Evolutionary conservation across 1,140 invertebrate species (phyloP), one percentile per base, ranked within the genome.

Genomic region (Centruroides vittatus): DNA sequence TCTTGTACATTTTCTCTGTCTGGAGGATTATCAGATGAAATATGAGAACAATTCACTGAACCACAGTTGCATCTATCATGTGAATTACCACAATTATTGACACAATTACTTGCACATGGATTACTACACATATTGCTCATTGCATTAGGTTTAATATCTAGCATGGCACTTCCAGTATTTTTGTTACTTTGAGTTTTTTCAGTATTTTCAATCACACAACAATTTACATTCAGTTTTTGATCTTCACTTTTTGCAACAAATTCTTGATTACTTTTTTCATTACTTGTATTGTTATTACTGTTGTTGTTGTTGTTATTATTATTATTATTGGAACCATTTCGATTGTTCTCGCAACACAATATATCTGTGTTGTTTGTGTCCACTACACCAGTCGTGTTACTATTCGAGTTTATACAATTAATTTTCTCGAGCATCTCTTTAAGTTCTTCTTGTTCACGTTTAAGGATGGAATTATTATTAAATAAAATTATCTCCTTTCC

Each of bases 371-470:
- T 59, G 61, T 64, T 64, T 6, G 61, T 41, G 46, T 64, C 59
- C 12, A 36, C 11, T 11, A 49, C n/a, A 23, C 58, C 61, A 35
- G 35, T n/a, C 47, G 51, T 34, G 55, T 61, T 61, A 55, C 36
- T 58, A 48, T 41, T 41, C 3, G 59, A 61, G 35, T 60, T 58
- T 58, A 63, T 49, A 60, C 57, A 63, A 55, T 50, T 61, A 47
- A 58, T 64, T 58, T 64, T 64, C 55, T 64, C 62, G 46, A 70
- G 68, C 69, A 70, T 70, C 55, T 61, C 67, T 60, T 61, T 52
- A 36, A 68, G 49, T 52, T 65, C 65, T 63, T 66, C 55, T 13
- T 41, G 59, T 51, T 68, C 67, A 3, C 61, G 47, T 35, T 62
- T 59, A 41, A 68, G 41, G 5, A 68, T 55, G 36, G 41, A 60